Evolutionary conservation across 1,140 invertebrate species (phyloP), one percentile per base, ranked within the genome.

Genomic region (Papilio helenus): DNA sequence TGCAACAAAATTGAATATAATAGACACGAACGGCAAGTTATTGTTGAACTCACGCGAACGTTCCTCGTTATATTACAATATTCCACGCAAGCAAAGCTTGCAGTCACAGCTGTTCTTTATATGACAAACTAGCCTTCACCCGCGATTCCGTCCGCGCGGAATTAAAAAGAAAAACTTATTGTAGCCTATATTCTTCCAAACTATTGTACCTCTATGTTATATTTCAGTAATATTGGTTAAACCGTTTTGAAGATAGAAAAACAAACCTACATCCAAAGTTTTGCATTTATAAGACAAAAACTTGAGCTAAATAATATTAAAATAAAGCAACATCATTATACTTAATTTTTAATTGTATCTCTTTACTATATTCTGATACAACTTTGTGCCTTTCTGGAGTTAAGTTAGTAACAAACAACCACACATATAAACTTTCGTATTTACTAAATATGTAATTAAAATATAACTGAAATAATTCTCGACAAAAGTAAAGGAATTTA

Each of bases 51-150:
- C 20, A 26, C 58, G 58, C 58, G 10, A 61, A 23, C 23, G 23
- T 3, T 14, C 12, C 58, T 29, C 23, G 58, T 61, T 61, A 61
- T 23, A 20, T 61, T 23, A 39, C 34, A 39, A 58, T 23, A 26
- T 61, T 61, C 58, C 58, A 61, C 58, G 58, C 20, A 61, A 61
- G 7, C 58, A 14, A 26, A 9, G 0, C 58, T 4, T 61, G 23
- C 58, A 61, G 58, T 26, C 58, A 61, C 23, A 61, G n/a, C 23
- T 61, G 58, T 61, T 26, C 58, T 10, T 61, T 61, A 61, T 29
- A 39, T 39, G 3, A 39, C 34, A 39, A 39, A 55, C 16, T n/a
- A 55, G 18, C 51, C 20, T 18, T 55, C 51, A 7, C 0, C 51
- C 12, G 44, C 14, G 14, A 46, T 2, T 46, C 44, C 44, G 44